Evolutionary conservation across 2,113 vertebrate genomes (phyloP), one percentile per base, ranked within the genome.

Genomic region (Trogon surrucura): DNA sequence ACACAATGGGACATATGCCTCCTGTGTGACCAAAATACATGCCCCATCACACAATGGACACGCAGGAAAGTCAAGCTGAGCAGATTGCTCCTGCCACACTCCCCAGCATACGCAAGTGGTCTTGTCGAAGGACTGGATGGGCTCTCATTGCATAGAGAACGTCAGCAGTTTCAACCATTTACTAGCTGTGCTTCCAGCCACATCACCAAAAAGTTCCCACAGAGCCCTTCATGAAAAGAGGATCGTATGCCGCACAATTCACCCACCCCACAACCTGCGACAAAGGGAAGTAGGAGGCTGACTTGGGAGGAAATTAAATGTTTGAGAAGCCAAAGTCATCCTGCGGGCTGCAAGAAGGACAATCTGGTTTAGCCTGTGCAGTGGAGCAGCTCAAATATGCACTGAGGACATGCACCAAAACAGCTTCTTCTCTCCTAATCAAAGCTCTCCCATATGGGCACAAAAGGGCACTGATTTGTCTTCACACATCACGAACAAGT

Each of bases 1-100:
- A 50, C 14, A 25, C 22, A 53, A 34, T 0, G 1, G 64, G 50
- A 60, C 41, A 1, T 26, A 23, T 23, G 38, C 27, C 30, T 60
- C 34, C n/a, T 64, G 22, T 61, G 29, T 44, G 81, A 62, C n/a
- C 20, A 45, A 45, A 88, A 69, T 14, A 12, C 10, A 13, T 2
- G 4, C 36, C 78, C 51, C 19, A 3, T 34, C 48, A 38, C 17
- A 18, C 18, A 77, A 64, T 5, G 25, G 16, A 58, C 54, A 41
- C 41, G 20, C 2, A 3, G 16, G 41, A 57, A 34, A 73, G 32
- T 60, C n/a, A 51, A 32, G 15, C 19, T 25, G 47, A 88, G 23
- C 32, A 48, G 15, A 51, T 18, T 69, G 54, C 5, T 87, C 21
- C 78, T 19, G 47, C 41, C 58, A 21, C 9, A 11, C 3, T 2